Base-by-base conservation (phyloP, 2,797 vertebrate genomes). In the Ispidina picta region DNA sequence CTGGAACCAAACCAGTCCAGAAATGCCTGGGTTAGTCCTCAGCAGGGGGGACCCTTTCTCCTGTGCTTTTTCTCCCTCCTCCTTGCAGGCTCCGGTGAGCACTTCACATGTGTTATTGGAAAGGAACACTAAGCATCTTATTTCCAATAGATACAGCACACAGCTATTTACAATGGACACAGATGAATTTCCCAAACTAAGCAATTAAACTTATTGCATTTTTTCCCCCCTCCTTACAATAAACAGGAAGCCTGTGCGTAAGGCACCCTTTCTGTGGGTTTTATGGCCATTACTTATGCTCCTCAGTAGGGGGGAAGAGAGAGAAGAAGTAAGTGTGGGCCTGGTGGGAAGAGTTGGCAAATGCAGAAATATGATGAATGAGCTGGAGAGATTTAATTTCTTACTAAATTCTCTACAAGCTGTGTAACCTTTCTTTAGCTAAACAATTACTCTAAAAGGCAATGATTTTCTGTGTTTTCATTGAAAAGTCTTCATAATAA, bases 361-460 rank as follows among this genome's bases (percentile, higher is more conserved):
- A 96, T 93, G 86, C 83, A 94, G 93, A 97, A 95, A 95, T 95
- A 95, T 88, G 80, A 95, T 96, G 88, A 96, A 96, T 91, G 90
- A 83, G 90, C 94, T 95, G 76, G 87, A 92, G 92, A 95, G 93
- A 95, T 95, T 95, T 94, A 92, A 96, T 94, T 96, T 96, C 92
- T 95, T 95, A 66, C 89, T 95, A 95, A 96, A 96, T 93, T 96
- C 92, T 95, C 90, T 83, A 93, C 89, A 95, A 95, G 93, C 94
- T 83, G 64, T 83, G 82, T 96, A 96, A 91, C 43, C 74, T 73
- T 96, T 92, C 85, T 87, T 90, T 92, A 77, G 93, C 83, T 96
- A 94, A 96, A 85, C 78, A 68, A 72, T 90, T 93, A 86, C 91
- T 95, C 94, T 92, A 92, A 90, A 96, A 95, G 87, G 89, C 90